Percentiles rank a stretch among this genome's conserved stretches.
phyloP scores from a whole-genome alignment of 1,140 invertebrate species.

The Drosophila littoralis region DNA sequence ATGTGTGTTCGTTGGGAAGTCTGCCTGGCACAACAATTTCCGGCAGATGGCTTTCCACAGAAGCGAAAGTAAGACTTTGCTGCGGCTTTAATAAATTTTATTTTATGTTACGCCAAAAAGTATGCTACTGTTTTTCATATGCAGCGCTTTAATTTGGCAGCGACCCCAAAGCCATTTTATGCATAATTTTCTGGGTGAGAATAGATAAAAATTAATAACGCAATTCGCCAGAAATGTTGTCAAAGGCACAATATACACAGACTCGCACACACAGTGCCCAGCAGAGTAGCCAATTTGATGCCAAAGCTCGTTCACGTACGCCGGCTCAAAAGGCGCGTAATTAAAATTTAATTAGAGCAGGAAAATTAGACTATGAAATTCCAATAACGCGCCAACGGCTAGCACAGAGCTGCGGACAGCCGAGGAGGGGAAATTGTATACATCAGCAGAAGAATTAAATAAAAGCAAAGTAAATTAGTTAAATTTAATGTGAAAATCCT shows the following conservation, averaged over 20 bases:
- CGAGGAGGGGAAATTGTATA: conserved; percentile 8
- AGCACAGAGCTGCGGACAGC: background rate
- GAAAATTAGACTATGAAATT: conserved; percentile 77
- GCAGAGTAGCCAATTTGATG: conserved; percentile 51
- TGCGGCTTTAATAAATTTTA: conserved; percentile 28
- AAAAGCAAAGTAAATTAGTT: conserved; percentile 66
- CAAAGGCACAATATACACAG: conserved; percentile 41
- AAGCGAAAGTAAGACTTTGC: conserved; percentile 51
- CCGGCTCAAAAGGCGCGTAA: conserved; percentile 54
- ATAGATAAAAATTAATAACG: conserved; percentile 74
- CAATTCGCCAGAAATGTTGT: conserved; percentile 54
- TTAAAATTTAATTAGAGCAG: conserved; percentile 76
- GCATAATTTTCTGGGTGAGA: conserved; percentile 31
- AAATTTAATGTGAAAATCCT: conserved; percentile 71
- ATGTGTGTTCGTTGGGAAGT: conserved; percentile 22
- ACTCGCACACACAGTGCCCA: conserved; percentile 1
- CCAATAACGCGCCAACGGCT: conserved; percentile 51
- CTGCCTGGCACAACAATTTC: conserved; percentile 40
- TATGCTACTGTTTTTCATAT: conserved; percentile 40
- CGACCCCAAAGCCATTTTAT: conserved; percentile 9
- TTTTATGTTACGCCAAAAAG: conserved; percentile 36
- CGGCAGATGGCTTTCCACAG: conserved; percentile 29
- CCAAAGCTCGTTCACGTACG: conserved; percentile 14
- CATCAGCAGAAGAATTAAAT: conserved; percentile 43
- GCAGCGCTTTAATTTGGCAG: conserved; percentile 13